These are phyloP conservation scores for Cheilosia grossa DNA, from an alignment of 2,888 invertebrate genomes.

Conservation along the genomic window DNA sequence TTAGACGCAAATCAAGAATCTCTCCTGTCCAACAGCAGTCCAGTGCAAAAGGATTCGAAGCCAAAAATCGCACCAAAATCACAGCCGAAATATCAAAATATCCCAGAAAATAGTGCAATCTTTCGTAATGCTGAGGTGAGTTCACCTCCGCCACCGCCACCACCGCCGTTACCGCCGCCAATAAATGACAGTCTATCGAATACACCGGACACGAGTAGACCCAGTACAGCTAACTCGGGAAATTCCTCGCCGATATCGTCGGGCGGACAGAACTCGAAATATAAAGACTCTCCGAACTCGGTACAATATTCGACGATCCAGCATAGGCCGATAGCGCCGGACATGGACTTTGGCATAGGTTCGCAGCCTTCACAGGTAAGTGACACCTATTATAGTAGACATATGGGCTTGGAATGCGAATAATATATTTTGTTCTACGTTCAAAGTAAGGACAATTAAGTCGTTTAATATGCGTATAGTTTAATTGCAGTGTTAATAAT, in stretches of 20 bases:
- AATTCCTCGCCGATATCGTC: conserved; percentile 65
- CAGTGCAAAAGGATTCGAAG: conserved; percentile 63
- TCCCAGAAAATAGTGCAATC: conserved; percentile 79
- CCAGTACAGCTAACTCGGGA: conserved; percentile 58
- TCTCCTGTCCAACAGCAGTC: conserved; percentile 25
- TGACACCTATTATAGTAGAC: background rate
- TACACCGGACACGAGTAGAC: conserved; percentile 55
- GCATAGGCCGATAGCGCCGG: conserved; percentile 57
- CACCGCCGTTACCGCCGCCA: conserved; percentile 75
- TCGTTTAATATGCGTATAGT: background rate
- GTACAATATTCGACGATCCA: conserved; percentile 66
- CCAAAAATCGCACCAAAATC: conserved; percentile 70
- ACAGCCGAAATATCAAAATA: conserved; percentile 80
- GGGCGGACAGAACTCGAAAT: conserved; percentile 49
- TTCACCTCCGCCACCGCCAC: conserved; percentile 52
- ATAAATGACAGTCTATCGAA: conserved; percentile 51
- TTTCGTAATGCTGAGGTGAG: conserved; percentile 75
- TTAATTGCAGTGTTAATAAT: too few relatives aligned
- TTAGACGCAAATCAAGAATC: conserved; percentile 46
- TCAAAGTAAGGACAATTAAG: background rate
- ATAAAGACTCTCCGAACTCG: conserved; percentile 65
- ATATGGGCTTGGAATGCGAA: background rate
- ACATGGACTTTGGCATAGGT: conserved; percentile 78
- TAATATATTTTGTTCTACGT: background rate
- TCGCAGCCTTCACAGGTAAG: conserved; percentile 80